Base-by-base conservation (phyloP, 2,888 invertebrate species). In the Hydriomena furcata region DNA sequence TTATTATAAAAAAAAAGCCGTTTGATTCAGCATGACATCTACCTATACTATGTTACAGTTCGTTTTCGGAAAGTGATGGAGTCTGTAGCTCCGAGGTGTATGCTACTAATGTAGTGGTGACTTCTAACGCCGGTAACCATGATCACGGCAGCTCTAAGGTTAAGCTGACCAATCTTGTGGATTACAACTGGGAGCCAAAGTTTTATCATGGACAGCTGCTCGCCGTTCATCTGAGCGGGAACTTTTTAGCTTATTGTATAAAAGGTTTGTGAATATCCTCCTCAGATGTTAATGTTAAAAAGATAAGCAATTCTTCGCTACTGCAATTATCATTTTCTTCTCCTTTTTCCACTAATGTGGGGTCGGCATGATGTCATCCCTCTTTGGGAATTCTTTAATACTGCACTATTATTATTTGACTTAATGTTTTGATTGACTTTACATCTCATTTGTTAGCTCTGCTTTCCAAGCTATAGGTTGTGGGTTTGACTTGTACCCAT, bases 141-240 rank as follows among this genome's bases (percentile, higher is more conserved):
- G 93, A 93, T 67, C 95, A 95, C 69, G 96, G 96, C 32, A 96
- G 96, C 76, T 97, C 97, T 0, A 96, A 97, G 87, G 96, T 98
- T 17, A 97, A 97, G 76, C 92, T 97, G 32, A 95, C 95, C 70
- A 97, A 96, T 78, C 93, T 97, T 36, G 97, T 98, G 12, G 97
- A 98, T 72, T 98, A 96, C 79, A 95, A 95, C 61, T 98, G 98
- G 98, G 98, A 98, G 76, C 93, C 95, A 34, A 94, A 95, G 66
- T 95, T 95, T 73, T 97, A 97, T 69, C 92, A 94, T 0, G 98
- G 98, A 0, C 96, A 97, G 73, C 88, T 98, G 51, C 93, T 98
- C 28, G 97, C 98, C 6, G 94, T 97, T 30, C 98, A 98, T 79
- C 93, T 95, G 68, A 94, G 93, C 71, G 96, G 96, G 45, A 94